Base-by-base conservation (phyloP, 1,140 invertebrate genomes). In the Ooceraea biroi region DNA sequence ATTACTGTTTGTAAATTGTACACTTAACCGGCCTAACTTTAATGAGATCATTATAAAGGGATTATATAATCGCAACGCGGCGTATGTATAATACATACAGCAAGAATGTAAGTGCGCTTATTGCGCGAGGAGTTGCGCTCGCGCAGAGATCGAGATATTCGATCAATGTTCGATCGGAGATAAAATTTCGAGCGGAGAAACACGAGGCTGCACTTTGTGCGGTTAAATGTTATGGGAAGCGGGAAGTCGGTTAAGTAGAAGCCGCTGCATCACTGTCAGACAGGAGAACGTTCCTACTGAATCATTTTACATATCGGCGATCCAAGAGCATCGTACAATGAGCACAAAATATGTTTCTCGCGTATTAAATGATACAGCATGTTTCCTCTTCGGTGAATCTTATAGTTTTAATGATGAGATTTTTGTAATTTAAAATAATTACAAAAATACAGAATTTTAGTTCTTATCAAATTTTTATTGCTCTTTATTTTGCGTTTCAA, bases 1-100 rank as follows among this genome's bases (percentile, higher is more conserved):
- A 85, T 86, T 89, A 85, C 66, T 84, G 86, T 85, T 85, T 88
- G 76, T 85, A 88, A 88, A 88, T 88, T 85, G 19, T 50, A 77
- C 57, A 68, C 77, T 88, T 77, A 88, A 88, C 50, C 71, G 63
- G 71, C 50, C 69, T 50, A 68, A 83, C 83, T 82, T 88, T 88
- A 88, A 88, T 84, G 86, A 88, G 86, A 88, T 88, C 83, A 78
- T 83, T 87, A 74, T 72, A 25, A 76, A 41, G n/a, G 73, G 82
- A 87, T 88, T 88, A 88, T 61, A 76, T 84, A 87, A 88, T 82
- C 50, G 63, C 27, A 58, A 65, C 52, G 58, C 57, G 78, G 11
- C 80, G 22, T 27, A 60, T 44, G 58, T 72, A 30, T 25, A 27
- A 41, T 46, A 46, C 48, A 19, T 41, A 55, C 27, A 11, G n/a